phyloP scores from a whole-genome alignment of 2,113 vertebrate species.

The Ammodytes dubius region DNA sequence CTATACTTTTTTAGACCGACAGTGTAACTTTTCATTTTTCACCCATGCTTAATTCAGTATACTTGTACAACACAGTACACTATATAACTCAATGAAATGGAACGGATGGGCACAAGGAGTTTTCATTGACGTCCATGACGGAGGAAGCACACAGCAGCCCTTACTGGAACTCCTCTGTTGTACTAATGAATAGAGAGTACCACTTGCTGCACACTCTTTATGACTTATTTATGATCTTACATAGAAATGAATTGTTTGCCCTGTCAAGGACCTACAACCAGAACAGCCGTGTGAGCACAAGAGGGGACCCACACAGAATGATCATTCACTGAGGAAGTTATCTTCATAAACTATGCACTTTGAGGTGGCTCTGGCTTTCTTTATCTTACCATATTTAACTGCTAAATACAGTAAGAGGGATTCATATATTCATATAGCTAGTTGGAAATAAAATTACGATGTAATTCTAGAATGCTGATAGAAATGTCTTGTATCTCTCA shows the following conservation, averaged over 20 bases:
- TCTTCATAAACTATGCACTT: slow-evolving; percentile 12
- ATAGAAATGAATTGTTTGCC: slow-evolving; percentile 31
- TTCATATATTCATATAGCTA: too few relatives aligned
- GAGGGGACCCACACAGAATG: not conserved
- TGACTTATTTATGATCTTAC: slow-evolving; percentile 44
- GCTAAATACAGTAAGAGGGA: not conserved
- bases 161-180: not conserved
- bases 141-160: slow-evolving; percentile 4
- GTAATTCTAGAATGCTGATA: not conserved
- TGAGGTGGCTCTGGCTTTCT: not conserved
- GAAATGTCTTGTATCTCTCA: not conserved
- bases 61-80: not conserved
- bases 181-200: slow-evolving; percentile 21
- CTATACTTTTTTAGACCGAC: too few relatives aligned
- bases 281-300: slow-evolving; percentile 10
- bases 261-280: slow-evolving; percentile 20
- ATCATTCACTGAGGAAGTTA: slow-evolving; percentile 21
- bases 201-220: not conserved
- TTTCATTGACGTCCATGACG: not conserved
- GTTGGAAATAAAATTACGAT: not conserved
- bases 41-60: not conserved
- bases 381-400: not conserved
- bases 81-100: too few relatives aligned
- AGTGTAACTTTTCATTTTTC: not conserved
- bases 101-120: too few relatives aligned